Evolutionary conservation across 2,113 vertebrate species (phyloP).

Genomic region (Rhea pennata): DNA sequence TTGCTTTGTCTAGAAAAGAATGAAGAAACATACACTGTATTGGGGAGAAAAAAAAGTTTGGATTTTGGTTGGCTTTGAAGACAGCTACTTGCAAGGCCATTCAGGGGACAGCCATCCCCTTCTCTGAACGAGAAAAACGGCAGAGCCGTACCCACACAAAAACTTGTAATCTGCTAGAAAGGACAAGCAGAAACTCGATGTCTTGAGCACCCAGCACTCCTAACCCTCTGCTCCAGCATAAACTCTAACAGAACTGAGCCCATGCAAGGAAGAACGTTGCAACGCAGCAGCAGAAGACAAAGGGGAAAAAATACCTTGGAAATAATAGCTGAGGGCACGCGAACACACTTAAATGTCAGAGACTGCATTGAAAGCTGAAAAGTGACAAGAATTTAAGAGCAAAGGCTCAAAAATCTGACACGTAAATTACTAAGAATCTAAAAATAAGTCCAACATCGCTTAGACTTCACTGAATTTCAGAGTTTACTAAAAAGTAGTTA

Average conservation of each 20-base stretch:
- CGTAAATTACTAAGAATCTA: not conserved
- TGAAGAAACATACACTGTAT: not conserved
- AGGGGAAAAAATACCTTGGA: not conserved
- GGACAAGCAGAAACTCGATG: not conserved
- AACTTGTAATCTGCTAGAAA: not conserved
- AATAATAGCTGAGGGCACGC: not conserved
- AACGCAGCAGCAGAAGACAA: not conserved
- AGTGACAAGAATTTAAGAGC: not conserved
- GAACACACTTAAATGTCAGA: not conserved
- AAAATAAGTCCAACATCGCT: not conserved
- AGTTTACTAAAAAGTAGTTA: not conserved
- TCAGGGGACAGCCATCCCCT: not conserved
- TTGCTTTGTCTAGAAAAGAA: not conserved
- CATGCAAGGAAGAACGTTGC: not conserved
- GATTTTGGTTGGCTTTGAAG: not conserved
- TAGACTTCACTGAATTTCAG: not conserved
- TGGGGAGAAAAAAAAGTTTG: not conserved
- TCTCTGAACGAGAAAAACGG: not conserved
- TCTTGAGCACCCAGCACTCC: not conserved
- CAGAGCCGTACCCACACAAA: not conserved
- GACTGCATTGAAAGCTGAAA: not conserved
- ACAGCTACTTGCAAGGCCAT: not conserved
- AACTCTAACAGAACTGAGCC: not conserved
- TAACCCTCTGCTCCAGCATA: not conserved
- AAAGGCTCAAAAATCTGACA: not conserved